Base-by-base conservation (phyloP, 2,113 vertebrate species). In the Lonchura striata region DNA sequence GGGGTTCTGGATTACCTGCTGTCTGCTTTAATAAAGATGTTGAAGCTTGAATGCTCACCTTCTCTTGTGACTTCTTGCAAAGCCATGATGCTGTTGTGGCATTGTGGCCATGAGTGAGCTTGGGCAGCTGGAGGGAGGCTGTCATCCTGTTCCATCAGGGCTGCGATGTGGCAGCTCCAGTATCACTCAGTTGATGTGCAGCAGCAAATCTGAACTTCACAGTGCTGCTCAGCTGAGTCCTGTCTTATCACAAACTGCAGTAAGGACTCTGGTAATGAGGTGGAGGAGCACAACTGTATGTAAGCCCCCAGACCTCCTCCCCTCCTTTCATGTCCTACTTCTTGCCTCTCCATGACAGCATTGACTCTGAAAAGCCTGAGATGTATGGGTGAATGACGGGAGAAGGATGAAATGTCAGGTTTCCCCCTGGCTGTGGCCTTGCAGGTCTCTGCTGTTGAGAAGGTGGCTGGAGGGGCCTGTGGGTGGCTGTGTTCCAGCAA, bases 11-110 rank as follows among this genome's bases (percentile, higher is more conserved):
- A 22, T 90, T 92, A 86, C 23, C 76, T 95, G 93, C 88, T 95
- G 57, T 74, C 91, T 96, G 94, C 91, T 92, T 93, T 49, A 98
- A 98, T 98, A 98, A 98, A 97, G 66, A 54, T 88, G 75, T 81
- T 86, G 42, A 75, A 75, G 49, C 76, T 75, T 75, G 54, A 81
- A 75, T 28, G n/a, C 23, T 56, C 19, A 37, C 2, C 15, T 76
- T 17, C 6, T 89, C 10, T 39, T 0, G 4, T 93, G 59, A 13
- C 9, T 96, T 94, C 64, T 90, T 95, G 65, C 13, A 50, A 66
- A 86, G 69, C 56, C 2, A 0, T 0, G 2, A 4, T 64, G 28
- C 33, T 57, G 13, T 47, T 47, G 44, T 49, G 44, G 71, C 8
- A 31, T 3, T 52, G 44, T 13, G 49, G 47, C 17, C 2, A 1